Evolutionary conservation across 2,113 vertebrate genomes (phyloP).

Genomic region (Silurus glanis): DNA sequence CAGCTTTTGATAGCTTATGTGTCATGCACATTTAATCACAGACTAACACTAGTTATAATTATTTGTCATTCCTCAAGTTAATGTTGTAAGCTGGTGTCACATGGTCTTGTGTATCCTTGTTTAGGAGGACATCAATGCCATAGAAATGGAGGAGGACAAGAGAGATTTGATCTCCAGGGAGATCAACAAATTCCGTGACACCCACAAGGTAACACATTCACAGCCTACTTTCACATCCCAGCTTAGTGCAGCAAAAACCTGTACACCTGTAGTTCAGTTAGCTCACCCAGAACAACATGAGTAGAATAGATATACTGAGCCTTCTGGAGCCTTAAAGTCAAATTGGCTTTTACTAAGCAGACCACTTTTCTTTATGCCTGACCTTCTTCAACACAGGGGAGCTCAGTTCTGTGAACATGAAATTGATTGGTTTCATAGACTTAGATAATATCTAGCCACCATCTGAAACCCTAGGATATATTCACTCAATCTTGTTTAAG

Average conservation of each 20-base stretch:
- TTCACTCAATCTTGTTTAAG: slow-evolving; percentile 2
- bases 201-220: slow-evolving; percentile 92
- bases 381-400: not conserved
- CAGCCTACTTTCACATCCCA: slow-evolving; percentile 15
- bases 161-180: slow-evolving; percentile 99
- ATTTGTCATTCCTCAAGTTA: not conserved
- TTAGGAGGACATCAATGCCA: slow-evolving; percentile 97
- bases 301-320: slow-evolving; percentile 36
- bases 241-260: slow-evolving; percentile 33
- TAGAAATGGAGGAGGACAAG: slow-evolving; percentile 99
- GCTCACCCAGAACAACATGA: slow-evolving; percentile 17
- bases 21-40: not conserved
- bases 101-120: not conserved
- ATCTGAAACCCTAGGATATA: slow-evolving; percentile 11
- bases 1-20: not conserved
- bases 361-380: slow-evolving; percentile 2
- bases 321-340: slow-evolving; percentile 16
- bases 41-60: not conserved
- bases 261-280: slow-evolving; percentile 30
- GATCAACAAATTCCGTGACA: slow-evolving; percentile 99
- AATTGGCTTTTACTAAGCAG: slow-evolving; percentile 25
- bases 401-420: slow-evolving; percentile 15
- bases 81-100: not conserved
- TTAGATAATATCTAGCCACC: slow-evolving; percentile 4
- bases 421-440: not conserved